A percentile compares a stretch with the other conserved stretches of the same genome.
Evolutionary conservation across 2,797 vertebrate genomes (phyloP).

Genomic region (Dicrostonyx torquatus): DNA sequence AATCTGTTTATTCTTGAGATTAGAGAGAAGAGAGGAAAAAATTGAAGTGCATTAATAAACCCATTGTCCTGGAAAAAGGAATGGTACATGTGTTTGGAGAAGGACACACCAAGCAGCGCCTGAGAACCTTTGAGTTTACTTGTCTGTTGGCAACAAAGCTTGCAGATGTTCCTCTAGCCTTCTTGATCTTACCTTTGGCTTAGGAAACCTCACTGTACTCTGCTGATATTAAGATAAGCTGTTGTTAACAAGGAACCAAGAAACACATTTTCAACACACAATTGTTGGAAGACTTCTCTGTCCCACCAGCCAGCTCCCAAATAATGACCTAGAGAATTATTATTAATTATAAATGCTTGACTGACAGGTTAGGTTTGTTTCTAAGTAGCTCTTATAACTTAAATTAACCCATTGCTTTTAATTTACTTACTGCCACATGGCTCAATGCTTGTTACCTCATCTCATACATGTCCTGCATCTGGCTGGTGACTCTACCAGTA

Average conservation of each 20-base stretch:
- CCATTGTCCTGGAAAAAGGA: neutral
- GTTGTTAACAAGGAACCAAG: neutral
- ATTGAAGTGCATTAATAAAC: neutral
- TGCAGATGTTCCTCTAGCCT: neutral
- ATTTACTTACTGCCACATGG: neutral
- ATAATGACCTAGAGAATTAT: neutral
- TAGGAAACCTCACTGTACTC: constrained; percentile 1
- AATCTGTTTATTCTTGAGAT: neutral
- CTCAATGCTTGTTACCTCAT: neutral
- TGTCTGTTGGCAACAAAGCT: neutral
- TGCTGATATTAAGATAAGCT: neutral
- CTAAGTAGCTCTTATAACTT: neutral
- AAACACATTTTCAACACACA: neutral
- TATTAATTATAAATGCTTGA: neutral
- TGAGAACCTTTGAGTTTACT: neutral
- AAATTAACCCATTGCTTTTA: neutral
- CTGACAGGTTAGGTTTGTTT: neutral
- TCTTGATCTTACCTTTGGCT: neutral
- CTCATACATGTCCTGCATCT: neutral
- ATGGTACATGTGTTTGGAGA: neutral
- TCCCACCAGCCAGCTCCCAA: neutral
- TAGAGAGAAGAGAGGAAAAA: neutral
- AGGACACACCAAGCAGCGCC: neutral
- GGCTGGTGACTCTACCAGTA: neutral
- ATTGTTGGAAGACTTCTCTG: neutral